phyloP scores from a whole-genome alignment of 2,797 vertebrate genomes.

The Perodicticus potto region DNA sequence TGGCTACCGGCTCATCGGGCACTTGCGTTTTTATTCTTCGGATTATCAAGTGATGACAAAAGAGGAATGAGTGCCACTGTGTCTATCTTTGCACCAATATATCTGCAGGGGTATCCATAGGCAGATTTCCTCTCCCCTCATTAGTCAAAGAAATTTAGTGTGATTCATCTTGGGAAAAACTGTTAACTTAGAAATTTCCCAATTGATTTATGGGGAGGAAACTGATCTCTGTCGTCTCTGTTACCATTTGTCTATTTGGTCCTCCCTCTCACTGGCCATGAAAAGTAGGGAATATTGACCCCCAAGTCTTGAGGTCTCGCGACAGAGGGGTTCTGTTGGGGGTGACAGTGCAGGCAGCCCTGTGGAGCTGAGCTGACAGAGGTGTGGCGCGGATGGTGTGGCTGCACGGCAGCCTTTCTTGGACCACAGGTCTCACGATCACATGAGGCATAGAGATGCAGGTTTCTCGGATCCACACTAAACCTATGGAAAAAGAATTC shows the following conservation, averaged over 20 bases:
- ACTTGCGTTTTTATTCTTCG: not conserved
- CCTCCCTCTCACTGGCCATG: not conserved
- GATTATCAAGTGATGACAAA: not conserved
- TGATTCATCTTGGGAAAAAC: not conserved
- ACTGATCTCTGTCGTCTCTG: not conserved
- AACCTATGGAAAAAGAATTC: not conserved
- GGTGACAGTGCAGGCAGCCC: not conserved
- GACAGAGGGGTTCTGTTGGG: not conserved
- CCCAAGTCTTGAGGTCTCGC: not conserved
- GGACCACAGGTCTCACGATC: rapidly evolving
- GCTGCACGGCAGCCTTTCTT: not conserved
- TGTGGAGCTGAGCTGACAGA: not conserved
- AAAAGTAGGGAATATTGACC: not conserved
- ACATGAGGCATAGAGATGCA: not conserved
- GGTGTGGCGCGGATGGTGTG: not conserved
- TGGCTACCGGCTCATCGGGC: not conserved
- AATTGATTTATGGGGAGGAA: not conserved
- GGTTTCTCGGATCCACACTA: not conserved
- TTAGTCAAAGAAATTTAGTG: not conserved
- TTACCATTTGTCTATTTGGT: not conserved
- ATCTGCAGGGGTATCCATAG: not conserved
- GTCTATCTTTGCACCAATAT: not conserved
- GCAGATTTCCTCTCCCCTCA: not conserved
- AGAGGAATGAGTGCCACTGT: not conserved
- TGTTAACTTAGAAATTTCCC: constrained; percentile 18